These are phyloP conservation scores for Thripadectes ignobilis DNA, from an alignment of 2,797 vertebrate genomes.

Conservation along the genomic window DNA sequence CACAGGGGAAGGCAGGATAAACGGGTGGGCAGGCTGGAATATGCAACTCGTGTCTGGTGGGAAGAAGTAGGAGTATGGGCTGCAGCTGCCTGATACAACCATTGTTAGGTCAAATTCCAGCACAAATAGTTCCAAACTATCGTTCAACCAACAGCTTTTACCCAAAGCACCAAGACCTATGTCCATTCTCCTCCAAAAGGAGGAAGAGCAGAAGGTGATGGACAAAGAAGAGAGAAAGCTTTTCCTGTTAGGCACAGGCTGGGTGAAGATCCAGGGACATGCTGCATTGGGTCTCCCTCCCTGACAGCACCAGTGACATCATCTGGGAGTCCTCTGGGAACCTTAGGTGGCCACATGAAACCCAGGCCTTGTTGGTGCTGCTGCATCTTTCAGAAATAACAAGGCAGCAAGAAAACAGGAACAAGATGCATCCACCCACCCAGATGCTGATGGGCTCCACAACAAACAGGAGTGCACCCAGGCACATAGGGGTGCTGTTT, in stretches of 20 bases:
- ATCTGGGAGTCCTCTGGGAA: background rate
- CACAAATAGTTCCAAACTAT: background rate
- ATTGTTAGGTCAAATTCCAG: background rate
- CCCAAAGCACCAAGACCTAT: background rate
- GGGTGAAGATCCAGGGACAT: background rate
- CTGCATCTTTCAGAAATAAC: background rate
- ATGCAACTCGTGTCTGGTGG: background rate
- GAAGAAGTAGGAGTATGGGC: fast-evolving
- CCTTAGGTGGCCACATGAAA: background rate
- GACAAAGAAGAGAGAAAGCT: background rate
- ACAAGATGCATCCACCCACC: fast-evolving
- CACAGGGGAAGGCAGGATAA: background rate
- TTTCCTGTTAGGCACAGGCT: background rate
- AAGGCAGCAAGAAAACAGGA: background rate
- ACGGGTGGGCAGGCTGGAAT: background rate
- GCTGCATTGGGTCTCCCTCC: background rate
- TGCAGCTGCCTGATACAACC: background rate
- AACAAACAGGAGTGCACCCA: background rate
- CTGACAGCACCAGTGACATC: background rate
- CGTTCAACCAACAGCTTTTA: background rate
- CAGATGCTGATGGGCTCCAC: background rate
- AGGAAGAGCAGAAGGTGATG: background rate
- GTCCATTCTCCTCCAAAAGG: background rate
- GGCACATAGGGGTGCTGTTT: fast-evolving
- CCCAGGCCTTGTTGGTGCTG: background rate